Evolutionary conservation across 2,797 vertebrate species (phyloP).

Genomic region (Sebastes vulpes): DNA sequence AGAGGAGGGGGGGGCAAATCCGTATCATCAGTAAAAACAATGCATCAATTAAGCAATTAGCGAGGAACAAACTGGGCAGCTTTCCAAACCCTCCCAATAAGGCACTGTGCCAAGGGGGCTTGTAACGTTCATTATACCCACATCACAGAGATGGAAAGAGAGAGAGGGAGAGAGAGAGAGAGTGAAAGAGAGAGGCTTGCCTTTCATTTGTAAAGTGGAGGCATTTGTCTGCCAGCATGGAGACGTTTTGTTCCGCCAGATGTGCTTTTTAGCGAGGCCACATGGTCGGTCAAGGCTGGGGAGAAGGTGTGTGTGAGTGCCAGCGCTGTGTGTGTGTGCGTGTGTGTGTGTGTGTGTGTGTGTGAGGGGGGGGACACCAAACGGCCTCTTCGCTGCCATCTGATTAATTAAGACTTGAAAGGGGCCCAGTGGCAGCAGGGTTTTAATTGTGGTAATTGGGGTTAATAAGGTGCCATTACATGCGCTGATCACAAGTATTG

Average conservation of each 20-base stretch:
- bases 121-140: conserved; percentile 88
- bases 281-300: conserved; percentile 85
- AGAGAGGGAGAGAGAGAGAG: conserved; percentile 42
- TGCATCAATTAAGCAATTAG: conserved; percentile 92
- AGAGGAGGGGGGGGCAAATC: conserved; percentile 65
- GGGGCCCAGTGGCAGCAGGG: conserved; percentile 86
- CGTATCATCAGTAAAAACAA: conserved; percentile 89
- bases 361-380: conserved; percentile 29
- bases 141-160: conserved; percentile 81
- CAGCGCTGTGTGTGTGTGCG: conserved; percentile 18
- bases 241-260: conserved; percentile 86
- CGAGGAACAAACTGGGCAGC: conserved; percentile 89
- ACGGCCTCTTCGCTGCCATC: conserved; percentile 85
- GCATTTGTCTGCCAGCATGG: conserved; percentile 86
- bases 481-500: conserved; percentile 89
- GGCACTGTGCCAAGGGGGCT: conserved; percentile 89
- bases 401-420: conserved; percentile 91
- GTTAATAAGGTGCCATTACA: conserved; percentile 90
- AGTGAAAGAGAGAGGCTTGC: conserved; percentile 65
- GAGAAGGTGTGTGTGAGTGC: conserved; percentile 71
- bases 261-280: conserved; percentile 86
- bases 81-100: conserved; percentile 88
- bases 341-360: conserved; percentile 4
- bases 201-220: conserved; percentile 86
- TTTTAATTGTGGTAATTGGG: conserved; percentile 91